A percentile compares a stretch with the other conserved stretches of the same genome.
phyloP scores from a whole-genome alignment of 2,797 vertebrate genomes.

The Eidolon dupreanum region DNA sequence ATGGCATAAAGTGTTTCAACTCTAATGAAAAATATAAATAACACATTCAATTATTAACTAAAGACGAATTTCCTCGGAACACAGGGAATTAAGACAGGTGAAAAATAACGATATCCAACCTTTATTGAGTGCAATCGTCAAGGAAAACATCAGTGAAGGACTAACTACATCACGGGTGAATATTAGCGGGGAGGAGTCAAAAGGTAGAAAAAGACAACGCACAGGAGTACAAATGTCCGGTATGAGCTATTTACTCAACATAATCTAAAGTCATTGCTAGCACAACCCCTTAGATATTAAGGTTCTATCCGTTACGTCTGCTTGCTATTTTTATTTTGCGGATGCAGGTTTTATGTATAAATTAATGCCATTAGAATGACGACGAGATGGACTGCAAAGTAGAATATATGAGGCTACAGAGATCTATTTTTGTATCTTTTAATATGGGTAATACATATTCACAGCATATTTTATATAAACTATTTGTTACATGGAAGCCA shows the following conservation, averaged over 20 bases:
- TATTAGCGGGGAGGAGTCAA: background rate
- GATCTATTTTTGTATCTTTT: background rate
- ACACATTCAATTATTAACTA: background rate
- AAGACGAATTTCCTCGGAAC: background rate
- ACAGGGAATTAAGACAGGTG: background rate
- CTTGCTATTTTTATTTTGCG: background rate
- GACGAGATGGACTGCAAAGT: background rate
- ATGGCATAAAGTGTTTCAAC: background rate
- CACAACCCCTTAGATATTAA: background rate
- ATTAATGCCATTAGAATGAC: background rate
- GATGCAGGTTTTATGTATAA: background rate
- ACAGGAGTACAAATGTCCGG: background rate
- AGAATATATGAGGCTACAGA: background rate
- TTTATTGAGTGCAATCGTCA: background rate
- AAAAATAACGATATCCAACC: background rate
- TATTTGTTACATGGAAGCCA: background rate
- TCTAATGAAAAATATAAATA: constrained; percentile 2
- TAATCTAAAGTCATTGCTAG: background rate
- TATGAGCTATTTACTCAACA: background rate
- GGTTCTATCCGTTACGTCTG: background rate
- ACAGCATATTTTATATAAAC: background rate
- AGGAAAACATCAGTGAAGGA: background rate
- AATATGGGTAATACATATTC: background rate
- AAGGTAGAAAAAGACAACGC: background rate
- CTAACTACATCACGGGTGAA: background rate